A percentile compares a stretch with the other conserved stretches of the same genome.
phyloP scores from a whole-genome alignment of 2,113 vertebrate species.

The Aegypius monachus region DNA sequence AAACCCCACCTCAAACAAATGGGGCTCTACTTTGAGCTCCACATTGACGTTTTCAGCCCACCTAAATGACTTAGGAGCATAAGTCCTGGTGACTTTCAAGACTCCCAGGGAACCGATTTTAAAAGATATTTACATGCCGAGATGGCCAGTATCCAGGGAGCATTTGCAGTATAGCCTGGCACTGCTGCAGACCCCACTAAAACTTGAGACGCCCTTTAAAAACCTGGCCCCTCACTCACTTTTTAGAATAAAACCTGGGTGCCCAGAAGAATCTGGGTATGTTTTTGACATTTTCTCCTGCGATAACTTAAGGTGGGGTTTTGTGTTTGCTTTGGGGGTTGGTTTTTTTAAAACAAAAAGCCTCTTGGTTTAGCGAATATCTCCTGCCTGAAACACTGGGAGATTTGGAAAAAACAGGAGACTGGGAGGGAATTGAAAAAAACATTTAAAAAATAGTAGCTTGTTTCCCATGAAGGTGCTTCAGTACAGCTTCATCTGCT shows the following conservation, averaged over 20 bases:
- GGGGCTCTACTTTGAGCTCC: background rate
- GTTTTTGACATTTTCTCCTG: background rate
- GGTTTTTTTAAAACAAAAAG: background rate
- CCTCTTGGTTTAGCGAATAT: background rate
- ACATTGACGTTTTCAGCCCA: background rate
- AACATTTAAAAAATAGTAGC: too few species aligned
- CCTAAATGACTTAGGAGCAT: background rate
- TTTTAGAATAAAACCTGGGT: background rate
- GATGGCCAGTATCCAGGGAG: background rate
- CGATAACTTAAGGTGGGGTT: accelerated
- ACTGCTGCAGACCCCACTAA: background rate
- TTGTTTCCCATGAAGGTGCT: background rate
- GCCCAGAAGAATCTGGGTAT: background rate
- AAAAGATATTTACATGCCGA: background rate
- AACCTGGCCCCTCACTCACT: background rate
- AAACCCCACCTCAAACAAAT: background rate
- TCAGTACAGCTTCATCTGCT: too few species aligned
- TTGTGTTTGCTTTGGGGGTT: background rate
- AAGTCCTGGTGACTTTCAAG: background rate
- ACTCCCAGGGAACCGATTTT: background rate
- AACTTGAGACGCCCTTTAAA: background rate
- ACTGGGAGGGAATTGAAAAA: background rate
- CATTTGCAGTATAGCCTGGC: background rate
- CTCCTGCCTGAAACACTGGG: background rate
- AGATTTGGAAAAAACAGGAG: background rate